Base-by-base conservation (phyloP, 2,113 vertebrate genomes). In the Malurus alboscapulatus region DNA sequence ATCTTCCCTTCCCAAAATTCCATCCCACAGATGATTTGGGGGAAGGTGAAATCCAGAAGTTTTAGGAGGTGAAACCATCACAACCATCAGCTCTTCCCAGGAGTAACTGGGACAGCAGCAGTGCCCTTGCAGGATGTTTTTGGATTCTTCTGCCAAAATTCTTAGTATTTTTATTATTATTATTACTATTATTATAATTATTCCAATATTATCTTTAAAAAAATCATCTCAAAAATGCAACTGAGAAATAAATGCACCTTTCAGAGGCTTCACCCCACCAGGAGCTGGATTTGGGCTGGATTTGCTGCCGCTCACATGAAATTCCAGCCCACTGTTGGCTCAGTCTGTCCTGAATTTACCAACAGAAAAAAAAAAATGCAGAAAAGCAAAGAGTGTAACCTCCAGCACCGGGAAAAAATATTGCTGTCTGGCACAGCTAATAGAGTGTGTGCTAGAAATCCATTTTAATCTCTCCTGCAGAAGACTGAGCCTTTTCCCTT, bases 401-500 rank as follows among this genome's bases (percentile, higher is more conserved):
- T 72, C 69, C 32, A 72, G 57, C 26, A 1, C 61, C 68, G 65
- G 68, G 66, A 44, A 24, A 38, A 38, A 82, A 57, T 51, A 47
- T 38, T 87, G 40, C 80, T 90, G 62, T 73, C 90, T 94, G 87
- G 88, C 87, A 81, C 66, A 68, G 87, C 50, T 45, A 21, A 34
- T 7, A 17, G 91, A 20, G 61, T 95, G 77, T 42, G 6, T 79
- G 81, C 84, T 95, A 21, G 78, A 94, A 92, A 96, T 93, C 77
- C 92, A 85, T 89, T 91, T 73, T 68, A 12, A 87, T 87, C 80
- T 84, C 57, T 91, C 5, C 81, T 91, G 89, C 84, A 68, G 73
- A 5, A 92, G 53, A 2, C 66, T 40, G 69, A 73, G 87, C 89
- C 45, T 87, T 91, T 87, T 91, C 38, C 62, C 58, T 76, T 89